Percentiles rank a stretch among this genome's conserved stretches.
phyloP scores from a whole-genome alignment of 1,140 invertebrate genomes.

The Maniola jurtina region DNA sequence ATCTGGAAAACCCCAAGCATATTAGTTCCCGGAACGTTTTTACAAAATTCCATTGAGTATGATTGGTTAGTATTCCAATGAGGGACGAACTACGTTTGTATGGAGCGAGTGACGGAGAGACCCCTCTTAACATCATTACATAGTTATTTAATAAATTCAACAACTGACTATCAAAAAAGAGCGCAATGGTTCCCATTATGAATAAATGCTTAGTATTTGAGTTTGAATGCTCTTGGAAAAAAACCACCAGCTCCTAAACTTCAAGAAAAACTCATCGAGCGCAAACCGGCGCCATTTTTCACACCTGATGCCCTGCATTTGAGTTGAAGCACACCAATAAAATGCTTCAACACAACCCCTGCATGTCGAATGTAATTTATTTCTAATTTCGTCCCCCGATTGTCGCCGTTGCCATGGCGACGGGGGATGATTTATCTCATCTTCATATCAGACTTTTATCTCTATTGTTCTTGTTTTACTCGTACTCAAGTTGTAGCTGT shows the following conservation, averaged over 20 bases:
- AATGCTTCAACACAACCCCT: conserved; percentile 34
- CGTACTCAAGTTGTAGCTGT: not conserved
- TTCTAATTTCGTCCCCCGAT: conserved; percentile 57
- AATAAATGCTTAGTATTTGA: too few species aligned
- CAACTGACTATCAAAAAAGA: too few species aligned
- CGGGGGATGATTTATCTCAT: conserved; percentile 46
- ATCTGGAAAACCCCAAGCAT: too few species aligned
- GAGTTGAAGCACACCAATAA: conserved; percentile 50
- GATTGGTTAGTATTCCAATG: too few species aligned
- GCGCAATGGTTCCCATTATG: too few species aligned
- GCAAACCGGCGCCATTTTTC: conserved; percentile 50
- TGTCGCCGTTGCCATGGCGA: conserved; percentile 41
- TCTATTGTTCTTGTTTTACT: conserved; percentile 38
- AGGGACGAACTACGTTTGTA: too few species aligned
- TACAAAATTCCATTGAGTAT: too few species aligned
- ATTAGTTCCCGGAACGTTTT: too few species aligned
- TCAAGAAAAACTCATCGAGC: conserved; percentile 36
- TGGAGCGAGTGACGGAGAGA: too few species aligned
- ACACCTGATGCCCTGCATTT: conserved; percentile 47
- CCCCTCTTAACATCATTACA: too few species aligned
- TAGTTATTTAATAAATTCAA: too few species aligned
- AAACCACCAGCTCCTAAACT: not conserved
- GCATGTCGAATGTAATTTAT: conserved; percentile 61
- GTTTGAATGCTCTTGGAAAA: too few species aligned
- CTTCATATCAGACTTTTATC: conserved; percentile 33